These are phyloP conservation scores for Vultur gryphus DNA, from an alignment of 2,797 vertebrate species.

Conservation along the genomic window DNA sequence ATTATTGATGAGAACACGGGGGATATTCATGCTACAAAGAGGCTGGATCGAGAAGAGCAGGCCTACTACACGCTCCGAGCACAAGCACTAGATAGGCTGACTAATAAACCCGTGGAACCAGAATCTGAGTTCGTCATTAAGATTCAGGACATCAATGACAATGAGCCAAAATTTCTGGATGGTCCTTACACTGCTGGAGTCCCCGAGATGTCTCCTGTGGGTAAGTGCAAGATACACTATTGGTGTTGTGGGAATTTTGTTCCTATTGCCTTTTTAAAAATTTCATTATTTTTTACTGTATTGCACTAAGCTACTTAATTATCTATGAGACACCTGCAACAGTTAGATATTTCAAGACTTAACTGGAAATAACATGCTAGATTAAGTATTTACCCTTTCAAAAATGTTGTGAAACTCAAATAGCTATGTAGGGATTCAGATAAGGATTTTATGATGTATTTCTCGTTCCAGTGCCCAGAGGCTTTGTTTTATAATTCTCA, in stretches of 20 bases:
- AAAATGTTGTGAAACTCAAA: constrained; percentile 14
- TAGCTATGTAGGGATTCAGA: neutral
- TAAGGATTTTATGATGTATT: constrained; percentile 15
- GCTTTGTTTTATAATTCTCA: constrained; percentile 32
- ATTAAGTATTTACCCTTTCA: constrained; percentile 35
- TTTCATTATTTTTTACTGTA: constrained; percentile 23
- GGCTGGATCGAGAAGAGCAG: constrained; percentile 92
- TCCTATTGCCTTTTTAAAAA: constrained; percentile 14
- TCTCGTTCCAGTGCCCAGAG: neutral
- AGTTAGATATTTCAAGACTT: constrained; percentile 12
- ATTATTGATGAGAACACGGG: constrained; percentile 97
- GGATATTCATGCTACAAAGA: constrained; percentile 95
- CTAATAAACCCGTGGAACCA: constrained; percentile 88
- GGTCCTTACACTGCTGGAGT: constrained; percentile 91
- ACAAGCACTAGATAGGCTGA: constrained; percentile 88
- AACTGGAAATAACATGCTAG: constrained; percentile 17
- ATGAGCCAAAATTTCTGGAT: constrained; percentile 94
- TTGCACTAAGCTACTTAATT: constrained; percentile 17
- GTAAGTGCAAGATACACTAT: constrained; percentile 73
- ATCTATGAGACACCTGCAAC: constrained; percentile 58
- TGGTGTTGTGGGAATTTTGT: neutral
- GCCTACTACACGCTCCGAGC: constrained; percentile 94
- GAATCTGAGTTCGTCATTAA: constrained; percentile 94
- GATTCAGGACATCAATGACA: constrained; percentile 98
- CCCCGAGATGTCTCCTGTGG: constrained; percentile 95